These are phyloP conservation scores for Belonocnema kinseyi DNA, from an alignment of 1,140 invertebrate genomes.

Conservation along the genomic window DNA sequence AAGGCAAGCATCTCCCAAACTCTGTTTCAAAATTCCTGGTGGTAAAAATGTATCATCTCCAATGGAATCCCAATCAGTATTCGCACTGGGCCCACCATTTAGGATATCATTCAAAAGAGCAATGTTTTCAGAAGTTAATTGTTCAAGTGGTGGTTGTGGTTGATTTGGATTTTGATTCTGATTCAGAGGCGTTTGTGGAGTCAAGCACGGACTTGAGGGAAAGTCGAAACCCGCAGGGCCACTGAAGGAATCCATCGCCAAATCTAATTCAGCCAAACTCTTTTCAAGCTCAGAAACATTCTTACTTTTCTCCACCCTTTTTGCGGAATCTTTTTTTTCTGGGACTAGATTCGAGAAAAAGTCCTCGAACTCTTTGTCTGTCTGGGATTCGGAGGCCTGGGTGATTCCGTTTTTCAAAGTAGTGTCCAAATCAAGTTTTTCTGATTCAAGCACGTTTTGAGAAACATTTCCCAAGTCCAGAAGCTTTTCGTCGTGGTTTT, in stretches of 20 bases:
- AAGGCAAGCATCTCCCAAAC: constrained; percentile 54
- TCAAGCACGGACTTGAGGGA: constrained; percentile 48
- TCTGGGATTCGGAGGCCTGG: constrained; percentile 37
- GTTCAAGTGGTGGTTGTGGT: constrained; percentile 47
- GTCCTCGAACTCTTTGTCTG: constrained; percentile 58
- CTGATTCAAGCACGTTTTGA: constrained; percentile 45
- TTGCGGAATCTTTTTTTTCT: constrained; percentile 42
- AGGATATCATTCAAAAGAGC: constrained; percentile 70
- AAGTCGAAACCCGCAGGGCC: constrained; percentile 53
- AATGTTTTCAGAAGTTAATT: constrained; percentile 65
- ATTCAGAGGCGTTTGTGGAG: constrained; percentile 47
- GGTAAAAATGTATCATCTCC: constrained; percentile 69
- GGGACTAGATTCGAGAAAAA: constrained; percentile 58
- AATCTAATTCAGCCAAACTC: constrained; percentile 55
- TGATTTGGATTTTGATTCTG: constrained; percentile 47
- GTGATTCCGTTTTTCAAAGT: constrained; percentile 44
- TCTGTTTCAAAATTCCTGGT: constrained; percentile 70
- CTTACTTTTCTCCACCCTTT: constrained; percentile 29
- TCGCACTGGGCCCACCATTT: constrained; percentile 49
- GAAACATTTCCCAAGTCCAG: constrained; percentile 61
- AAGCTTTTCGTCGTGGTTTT: constrained; percentile 60
- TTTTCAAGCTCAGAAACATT: constrained; percentile 51
- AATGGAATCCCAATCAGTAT: constrained; percentile 63
- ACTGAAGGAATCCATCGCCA: constrained; percentile 62
- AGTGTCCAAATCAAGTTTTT: constrained; percentile 43